Percentiles rank a stretch among this genome's conserved stretches.
These are phyloP conservation scores for Scrobipalpa atriplicella DNA, from an alignment of 2,888 invertebrate species.

Conservation along the genomic window DNA sequence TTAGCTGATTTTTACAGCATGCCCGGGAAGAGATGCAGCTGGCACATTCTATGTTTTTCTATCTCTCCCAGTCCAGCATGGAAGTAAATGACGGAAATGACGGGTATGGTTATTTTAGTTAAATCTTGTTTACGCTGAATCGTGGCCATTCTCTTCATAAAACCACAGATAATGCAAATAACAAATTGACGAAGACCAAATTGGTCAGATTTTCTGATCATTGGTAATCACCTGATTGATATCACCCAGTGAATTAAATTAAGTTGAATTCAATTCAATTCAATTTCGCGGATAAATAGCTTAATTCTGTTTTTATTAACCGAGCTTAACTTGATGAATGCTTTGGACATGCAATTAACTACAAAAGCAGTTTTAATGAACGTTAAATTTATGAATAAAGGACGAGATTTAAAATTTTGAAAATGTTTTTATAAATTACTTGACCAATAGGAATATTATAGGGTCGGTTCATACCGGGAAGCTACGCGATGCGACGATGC, in stretches of 20 bases:
- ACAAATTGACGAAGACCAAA: background rate
- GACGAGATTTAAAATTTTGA: too few relatives aligned
- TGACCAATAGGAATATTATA: too few relatives aligned
- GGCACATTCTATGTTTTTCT: too few relatives aligned
- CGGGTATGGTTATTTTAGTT: too few relatives aligned
- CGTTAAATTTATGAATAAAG: background rate
- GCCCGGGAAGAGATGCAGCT: too few relatives aligned
- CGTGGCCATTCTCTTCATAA: background rate
- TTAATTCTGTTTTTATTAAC: constrained; percentile 4
- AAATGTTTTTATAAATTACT: too few relatives aligned
- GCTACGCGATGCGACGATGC: too few relatives aligned
- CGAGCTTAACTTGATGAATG: constrained; percentile 9
- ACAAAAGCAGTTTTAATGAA: background rate
- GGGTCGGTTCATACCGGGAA: too few relatives aligned
- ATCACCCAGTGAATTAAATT: background rate
- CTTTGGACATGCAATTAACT: constrained; percentile 8
- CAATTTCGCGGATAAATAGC: constrained; percentile 8
- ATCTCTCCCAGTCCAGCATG: too few relatives aligned
- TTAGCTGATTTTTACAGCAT: too few relatives aligned
- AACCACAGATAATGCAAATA: background rate
- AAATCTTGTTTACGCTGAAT: too few relatives aligned
- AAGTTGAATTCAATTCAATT: constrained; percentile 6
- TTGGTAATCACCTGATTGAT: constrained; percentile 10
- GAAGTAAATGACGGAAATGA: too few relatives aligned
- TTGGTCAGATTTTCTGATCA: background rate